These are phyloP conservation scores for Crossaster papposus DNA, from an alignment of 53 echinoderm and acorn worm species.

Conservation along the genomic window DNA sequence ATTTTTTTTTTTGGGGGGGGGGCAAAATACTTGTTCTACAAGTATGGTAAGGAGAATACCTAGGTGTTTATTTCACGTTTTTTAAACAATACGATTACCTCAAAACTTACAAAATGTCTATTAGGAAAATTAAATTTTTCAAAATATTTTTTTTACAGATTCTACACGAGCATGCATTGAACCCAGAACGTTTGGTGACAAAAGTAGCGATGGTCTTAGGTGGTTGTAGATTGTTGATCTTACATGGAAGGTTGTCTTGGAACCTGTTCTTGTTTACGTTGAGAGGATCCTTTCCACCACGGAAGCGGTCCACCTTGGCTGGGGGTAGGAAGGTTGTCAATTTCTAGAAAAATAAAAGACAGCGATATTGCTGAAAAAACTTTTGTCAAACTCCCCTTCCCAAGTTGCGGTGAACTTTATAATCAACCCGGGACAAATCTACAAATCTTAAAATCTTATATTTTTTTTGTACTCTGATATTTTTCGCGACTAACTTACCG, in stretches of 20 bases:
- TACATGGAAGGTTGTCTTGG: constrained; percentile 66
- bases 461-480: too few species aligned
- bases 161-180: too few species aligned
- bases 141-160: too few species aligned
- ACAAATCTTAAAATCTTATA: neutral
- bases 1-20: too few species aligned
- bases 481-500: constrained; percentile 50
- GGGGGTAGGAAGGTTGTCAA: constrained; percentile 57
- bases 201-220: too few species aligned
- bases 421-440: neutral
- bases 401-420: neutral
- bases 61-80: too few species aligned
- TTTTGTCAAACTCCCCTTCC: neutral
- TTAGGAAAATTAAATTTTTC: too few species aligned
- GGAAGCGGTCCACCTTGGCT: constrained; percentile 40
- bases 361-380: neutral
- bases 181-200: too few species aligned
- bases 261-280: constrained; percentile 79
- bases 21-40: too few species aligned
- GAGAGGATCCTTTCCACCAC: constrained; percentile 36
- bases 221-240: neutral
- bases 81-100: too few species aligned
- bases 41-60: too few species aligned
- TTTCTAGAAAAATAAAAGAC: constrained; percentile 44
- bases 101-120: too few species aligned